A percentile compares a stretch with the other conserved stretches of the same genome.
phyloP scores from a whole-genome alignment of 2,113 vertebrate genomes.

The cat (Felis catus) region DNA sequence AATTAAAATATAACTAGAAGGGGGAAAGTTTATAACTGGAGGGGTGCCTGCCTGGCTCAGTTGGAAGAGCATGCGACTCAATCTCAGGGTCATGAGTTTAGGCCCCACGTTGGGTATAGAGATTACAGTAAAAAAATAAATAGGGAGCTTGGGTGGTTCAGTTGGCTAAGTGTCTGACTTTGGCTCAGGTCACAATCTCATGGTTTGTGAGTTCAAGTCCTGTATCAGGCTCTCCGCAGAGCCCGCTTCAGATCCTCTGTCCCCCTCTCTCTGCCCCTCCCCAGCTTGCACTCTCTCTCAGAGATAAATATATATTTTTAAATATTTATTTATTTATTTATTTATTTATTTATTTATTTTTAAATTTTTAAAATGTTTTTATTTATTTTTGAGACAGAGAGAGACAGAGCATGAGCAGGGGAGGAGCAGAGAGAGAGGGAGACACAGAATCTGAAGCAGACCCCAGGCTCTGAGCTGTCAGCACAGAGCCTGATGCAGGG shows the following conservation, averaged over 20 bases:
- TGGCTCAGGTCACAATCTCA: not conserved
- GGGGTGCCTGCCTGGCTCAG: not conserved
- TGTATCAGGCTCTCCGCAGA: not conserved
- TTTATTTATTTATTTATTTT: too few species aligned
- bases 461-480: too few species aligned
- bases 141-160: not conserved
- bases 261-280: too few species aligned
- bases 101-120: not conserved
- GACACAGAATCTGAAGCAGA: too few species aligned
- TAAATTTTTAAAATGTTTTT: too few species aligned
- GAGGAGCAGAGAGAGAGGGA: too few species aligned
- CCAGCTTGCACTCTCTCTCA: not conserved
- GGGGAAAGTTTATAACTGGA: not conserved
- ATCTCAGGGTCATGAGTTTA: not conserved
- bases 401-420: too few species aligned
- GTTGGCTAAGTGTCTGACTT: not conserved
- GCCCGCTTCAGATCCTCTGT: not conserved
- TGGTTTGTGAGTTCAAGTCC: not conserved
- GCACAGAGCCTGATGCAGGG: too few species aligned
- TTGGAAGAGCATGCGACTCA: not conserved
- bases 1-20: not conserved
- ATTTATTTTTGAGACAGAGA: too few species aligned
- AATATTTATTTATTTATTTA: too few species aligned
- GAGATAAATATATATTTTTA: too few species aligned
- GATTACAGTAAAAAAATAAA: not conserved